Evolutionary conservation across 1,140 invertebrate genomes (phyloP), one percentile per base, ranked within the genome.

Genomic region (Steinernema feltiae): DNA sequence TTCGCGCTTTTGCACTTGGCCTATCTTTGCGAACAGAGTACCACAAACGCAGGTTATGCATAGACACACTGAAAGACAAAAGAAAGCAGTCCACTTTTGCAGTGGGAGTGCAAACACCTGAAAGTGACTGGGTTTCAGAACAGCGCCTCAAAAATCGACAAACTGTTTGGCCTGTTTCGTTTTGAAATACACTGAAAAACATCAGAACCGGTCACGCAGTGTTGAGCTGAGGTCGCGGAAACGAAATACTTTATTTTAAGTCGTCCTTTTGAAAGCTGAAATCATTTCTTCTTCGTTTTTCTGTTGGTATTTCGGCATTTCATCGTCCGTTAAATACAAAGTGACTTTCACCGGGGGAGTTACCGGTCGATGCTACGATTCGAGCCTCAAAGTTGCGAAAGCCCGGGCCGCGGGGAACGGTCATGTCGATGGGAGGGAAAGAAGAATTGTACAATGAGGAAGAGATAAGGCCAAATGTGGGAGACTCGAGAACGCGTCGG

Each of bases 351-450:
- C 35, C 35, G 69, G 48, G 17, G 35, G 48, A 69, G 32, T 53
- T 46, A 53, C 27, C 72, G 48, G 17, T 32, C 48, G 29, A n/a
- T 15, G 69, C n/a, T n/a, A n/a, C n/a, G n/a, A n/a, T 69, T 1
- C 29, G 63, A 75, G 69, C 46, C 74, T 53, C 48, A 69, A 70
- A 70, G 70, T 41, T 74, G 69, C 69, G 74, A 70, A 70, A 48
- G 63, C 41, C 1, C 32, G 29, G 27, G n/a, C 12, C 53, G 46
- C 53, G 31, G 69, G 35, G 74, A 71, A 27, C 24, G 17, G 53
- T 53, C 69, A 32, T 75, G 74, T 75, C 30, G n/a, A 70, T 75
- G 69, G 69, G 69, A 27, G 41, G 48, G 7, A 41, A 18, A 41
- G 72, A 24, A 30, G 35, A 41, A 41, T 41, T 75, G 3, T 69